Evolutionary conservation across 2,113 vertebrate species (phyloP).

Genomic region (Origma solitaria): DNA sequence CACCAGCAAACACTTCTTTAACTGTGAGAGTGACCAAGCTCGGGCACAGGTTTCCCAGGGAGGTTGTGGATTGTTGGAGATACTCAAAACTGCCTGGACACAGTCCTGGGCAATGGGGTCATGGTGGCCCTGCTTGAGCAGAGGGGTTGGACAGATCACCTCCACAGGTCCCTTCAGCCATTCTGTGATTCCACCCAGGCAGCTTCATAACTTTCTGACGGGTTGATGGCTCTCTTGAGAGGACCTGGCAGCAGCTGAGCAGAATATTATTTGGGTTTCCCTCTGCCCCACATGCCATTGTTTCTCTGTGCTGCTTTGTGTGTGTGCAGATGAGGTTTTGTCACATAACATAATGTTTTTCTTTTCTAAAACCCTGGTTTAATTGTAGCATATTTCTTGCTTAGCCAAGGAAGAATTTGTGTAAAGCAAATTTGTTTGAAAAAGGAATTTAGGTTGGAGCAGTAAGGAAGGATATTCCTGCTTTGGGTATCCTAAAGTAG

Average conservation of each 20-base stretch:
- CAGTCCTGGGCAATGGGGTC: neutral
- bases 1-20: neutral
- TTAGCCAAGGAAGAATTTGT: neutral
- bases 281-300: accelerated
- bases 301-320: neutral
- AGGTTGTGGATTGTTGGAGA: accelerated
- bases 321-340: neutral
- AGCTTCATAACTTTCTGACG: neutral
- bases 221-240: neutral
- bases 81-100: accelerated
- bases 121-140: neutral
- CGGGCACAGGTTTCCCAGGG: neutral
- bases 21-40: no score
- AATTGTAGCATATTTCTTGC: neutral
- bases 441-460: neutral
- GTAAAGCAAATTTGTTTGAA: neutral
- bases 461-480: neutral
- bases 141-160: neutral
- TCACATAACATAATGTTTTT: neutral
- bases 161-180: neutral
- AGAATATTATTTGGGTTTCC: neutral
- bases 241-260: neutral
- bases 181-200: neutral
- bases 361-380: neutral
- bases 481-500: neutral